phyloP scores from a whole-genome alignment of 2,888 invertebrate species.

The Protodeltote pygarga region DNA sequence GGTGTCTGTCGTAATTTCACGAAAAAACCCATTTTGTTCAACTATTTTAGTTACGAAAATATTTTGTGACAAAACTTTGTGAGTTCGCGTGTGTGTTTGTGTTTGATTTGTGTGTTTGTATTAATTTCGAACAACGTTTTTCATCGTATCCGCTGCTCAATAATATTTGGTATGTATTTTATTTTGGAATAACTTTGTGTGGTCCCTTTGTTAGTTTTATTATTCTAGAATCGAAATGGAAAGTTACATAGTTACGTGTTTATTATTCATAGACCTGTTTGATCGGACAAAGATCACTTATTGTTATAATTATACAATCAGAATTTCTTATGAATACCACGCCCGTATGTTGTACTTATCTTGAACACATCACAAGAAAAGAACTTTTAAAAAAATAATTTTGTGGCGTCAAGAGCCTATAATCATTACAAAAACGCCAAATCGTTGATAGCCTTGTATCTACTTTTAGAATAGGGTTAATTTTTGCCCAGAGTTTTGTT shows the following conservation, averaged over 20 bases:
- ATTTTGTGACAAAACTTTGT: constrained; percentile 49
- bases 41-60: constrained; percentile 48
- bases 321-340: constrained; percentile 28
- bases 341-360: constrained; percentile 19
- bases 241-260: constrained; percentile 32
- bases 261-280: constrained; percentile 27
- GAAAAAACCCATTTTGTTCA: constrained; percentile 48
- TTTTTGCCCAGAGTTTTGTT: too few species aligned
- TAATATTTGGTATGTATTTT: constrained; percentile 46
- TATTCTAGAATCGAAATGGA: constrained; percentile 33
- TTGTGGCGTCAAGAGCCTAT: too few species aligned
- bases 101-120: constrained; percentile 43
- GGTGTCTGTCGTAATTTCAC: constrained; percentile 45
- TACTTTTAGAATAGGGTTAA: too few species aligned
- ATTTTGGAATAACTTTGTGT: constrained; percentile 25
- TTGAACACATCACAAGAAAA: neutral
- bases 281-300: constrained; percentile 4
- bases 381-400: neutral
- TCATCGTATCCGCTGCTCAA: constrained; percentile 47
- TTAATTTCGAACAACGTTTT: constrained; percentile 39
- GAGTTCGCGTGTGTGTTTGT: constrained; percentile 47
- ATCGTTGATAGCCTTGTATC: too few species aligned
- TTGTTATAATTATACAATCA: constrained; percentile 19
- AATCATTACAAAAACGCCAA: too few species aligned
- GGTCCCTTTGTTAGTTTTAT: constrained; percentile 28